Evolutionary conservation across 2,113 vertebrate genomes (phyloP).

Genomic region (Turnix velox): DNA sequence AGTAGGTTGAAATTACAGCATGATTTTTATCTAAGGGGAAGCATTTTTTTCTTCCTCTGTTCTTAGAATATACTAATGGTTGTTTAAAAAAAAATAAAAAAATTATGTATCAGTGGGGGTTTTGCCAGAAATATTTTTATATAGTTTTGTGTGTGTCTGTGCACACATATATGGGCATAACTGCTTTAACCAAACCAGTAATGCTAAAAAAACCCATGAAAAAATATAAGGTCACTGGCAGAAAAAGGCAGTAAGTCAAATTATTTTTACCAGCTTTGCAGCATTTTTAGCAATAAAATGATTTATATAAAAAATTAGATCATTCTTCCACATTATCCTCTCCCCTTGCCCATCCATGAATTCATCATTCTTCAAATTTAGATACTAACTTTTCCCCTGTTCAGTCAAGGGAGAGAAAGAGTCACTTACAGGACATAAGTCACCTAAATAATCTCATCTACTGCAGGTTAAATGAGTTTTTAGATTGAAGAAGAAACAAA

Average conservation of each 20-base stretch:
- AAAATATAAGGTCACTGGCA: not conserved
- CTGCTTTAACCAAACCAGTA: not conserved
- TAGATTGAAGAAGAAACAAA: not conserved
- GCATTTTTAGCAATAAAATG: not conserved
- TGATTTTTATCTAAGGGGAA: not conserved
- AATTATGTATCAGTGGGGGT: fast-evolving
- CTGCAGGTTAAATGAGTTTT: not conserved
- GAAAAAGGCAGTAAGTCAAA: not conserved
- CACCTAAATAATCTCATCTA: not conserved
- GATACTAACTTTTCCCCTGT: not conserved
- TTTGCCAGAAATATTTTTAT: not conserved
- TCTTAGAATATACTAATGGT: fast-evolving
- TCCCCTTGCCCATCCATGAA: not conserved
- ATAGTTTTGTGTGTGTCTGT: not conserved
- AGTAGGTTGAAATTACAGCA: not conserved
- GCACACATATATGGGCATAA: not conserved
- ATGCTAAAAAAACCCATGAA: not conserved
- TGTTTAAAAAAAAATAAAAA: not conserved
- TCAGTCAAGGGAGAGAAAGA: not conserved
- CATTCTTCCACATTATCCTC: not conserved
- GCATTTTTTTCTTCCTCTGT: not conserved
- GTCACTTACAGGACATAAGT: not conserved
- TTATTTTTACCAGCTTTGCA: not conserved
- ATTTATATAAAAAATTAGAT: not conserved
- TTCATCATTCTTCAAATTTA: not conserved